Percentiles rank a stretch among this genome's conserved stretches.
These are phyloP conservation scores for Phenganax stokvisi DNA, from an alignment of 92 coral and sea anemone species.

Conservation along the genomic window DNA sequence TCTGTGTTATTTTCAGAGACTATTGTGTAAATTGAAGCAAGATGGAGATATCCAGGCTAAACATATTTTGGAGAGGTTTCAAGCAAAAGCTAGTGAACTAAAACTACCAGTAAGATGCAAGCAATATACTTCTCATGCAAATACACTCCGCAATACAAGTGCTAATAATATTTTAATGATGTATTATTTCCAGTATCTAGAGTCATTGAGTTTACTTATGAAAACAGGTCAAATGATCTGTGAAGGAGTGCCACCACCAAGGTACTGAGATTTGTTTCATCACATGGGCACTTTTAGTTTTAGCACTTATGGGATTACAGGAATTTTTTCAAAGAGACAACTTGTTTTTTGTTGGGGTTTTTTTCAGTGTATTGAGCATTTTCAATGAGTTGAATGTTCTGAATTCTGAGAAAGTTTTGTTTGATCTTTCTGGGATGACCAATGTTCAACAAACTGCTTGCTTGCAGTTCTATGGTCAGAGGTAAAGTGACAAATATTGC, in stretches of 20 bases:
- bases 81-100: constrained; percentile 80
- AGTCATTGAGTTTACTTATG: constrained; percentile 71
- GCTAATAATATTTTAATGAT: background rate
- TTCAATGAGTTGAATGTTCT: constrained; percentile 61
- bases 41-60: constrained; percentile 85
- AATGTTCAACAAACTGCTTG: constrained; percentile 76
- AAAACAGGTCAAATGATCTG: constrained; percentile 70
- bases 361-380: constrained; percentile 68
- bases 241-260: constrained; percentile 77
- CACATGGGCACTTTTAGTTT: background rate
- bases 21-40: constrained; percentile 75
- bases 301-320: background rate
- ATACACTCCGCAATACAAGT: background rate
- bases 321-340: background rate
- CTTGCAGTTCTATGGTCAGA: constrained; percentile 84
- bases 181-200: constrained; percentile 56
- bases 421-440: constrained; percentile 68
- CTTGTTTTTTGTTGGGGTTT: background rate
- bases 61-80: constrained; percentile 77
- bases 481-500: constrained; percentile 39
- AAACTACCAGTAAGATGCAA: constrained; percentile 72
- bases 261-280: constrained; percentile 46
- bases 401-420: constrained; percentile 78
- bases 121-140: background rate
- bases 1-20: constrained; percentile 50